These are phyloP conservation scores for Xerus inauris DNA, from an alignment of 2,113 vertebrate genomes.

Conservation along the genomic window DNA sequence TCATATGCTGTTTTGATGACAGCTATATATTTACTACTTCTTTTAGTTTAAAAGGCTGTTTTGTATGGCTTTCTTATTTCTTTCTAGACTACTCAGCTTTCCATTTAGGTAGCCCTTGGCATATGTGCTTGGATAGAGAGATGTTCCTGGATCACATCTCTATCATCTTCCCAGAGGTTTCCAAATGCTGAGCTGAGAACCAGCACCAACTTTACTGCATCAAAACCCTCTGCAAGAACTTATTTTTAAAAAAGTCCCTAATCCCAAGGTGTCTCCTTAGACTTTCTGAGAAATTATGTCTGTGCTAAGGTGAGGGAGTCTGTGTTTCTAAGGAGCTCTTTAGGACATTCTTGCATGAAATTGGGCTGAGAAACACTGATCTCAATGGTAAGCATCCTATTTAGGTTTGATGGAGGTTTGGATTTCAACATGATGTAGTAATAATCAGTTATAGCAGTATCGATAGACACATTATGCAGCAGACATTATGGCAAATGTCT, in stretches of 20 bases:
- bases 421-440: background rate
- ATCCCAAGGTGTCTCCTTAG: background rate
- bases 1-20: background rate
- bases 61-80: background rate
- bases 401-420: background rate
- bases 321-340: background rate
- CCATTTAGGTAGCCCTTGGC: background rate
- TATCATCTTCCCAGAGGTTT: background rate
- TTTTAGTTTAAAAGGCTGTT: background rate
- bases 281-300: slow-evolving; percentile 4
- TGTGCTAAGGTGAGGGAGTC: background rate
- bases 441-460: background rate
- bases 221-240: background rate
- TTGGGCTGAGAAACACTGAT: background rate
- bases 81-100: background rate
- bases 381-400: background rate
- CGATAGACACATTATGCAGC: background rate
- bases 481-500: background rate
- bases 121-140: background rate
- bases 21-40: background rate
- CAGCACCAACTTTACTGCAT: background rate
- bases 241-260: background rate
- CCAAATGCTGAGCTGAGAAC: background rate
- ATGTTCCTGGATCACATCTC: background rate
- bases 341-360: background rate